Evolutionary conservation across 2,113 vertebrate genomes (phyloP).

Genomic region (Ammodytes dubius): DNA sequence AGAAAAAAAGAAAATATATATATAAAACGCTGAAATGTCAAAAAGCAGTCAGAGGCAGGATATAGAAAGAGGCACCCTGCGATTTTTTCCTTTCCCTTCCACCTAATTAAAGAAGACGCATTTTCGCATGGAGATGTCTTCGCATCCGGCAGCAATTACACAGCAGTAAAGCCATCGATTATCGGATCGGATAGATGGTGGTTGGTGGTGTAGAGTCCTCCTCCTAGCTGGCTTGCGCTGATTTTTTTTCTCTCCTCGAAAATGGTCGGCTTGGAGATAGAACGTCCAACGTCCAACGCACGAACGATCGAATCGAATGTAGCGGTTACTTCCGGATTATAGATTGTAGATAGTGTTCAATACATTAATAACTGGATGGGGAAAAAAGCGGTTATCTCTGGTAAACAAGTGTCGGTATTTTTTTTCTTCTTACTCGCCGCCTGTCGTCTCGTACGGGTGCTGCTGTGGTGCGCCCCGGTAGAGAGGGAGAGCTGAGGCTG

Average conservation of each 20-base stretch:
- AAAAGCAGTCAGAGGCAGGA: conserved; percentile 1
- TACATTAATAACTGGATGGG: neutral
- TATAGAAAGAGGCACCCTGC: conserved; percentile 36
- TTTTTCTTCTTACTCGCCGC: neutral
- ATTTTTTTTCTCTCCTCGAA: conserved; percentile 73
- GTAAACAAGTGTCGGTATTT: conserved; percentile 39
- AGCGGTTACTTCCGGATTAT: conserved; percentile 86
- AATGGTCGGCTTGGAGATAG: conserved; percentile 83
- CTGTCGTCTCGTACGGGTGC: conserved; percentile 22
- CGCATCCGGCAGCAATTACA: conserved; percentile 51
- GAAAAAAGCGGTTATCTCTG: conserved; percentile 34
- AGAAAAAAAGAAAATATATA: neutral
- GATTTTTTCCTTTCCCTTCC: conserved; percentile 1
- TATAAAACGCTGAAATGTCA: conserved; percentile 18
- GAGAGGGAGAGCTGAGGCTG: conserved; percentile 43
- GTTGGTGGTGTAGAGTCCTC: conserved; percentile 57
- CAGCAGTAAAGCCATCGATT: conserved; percentile 62
- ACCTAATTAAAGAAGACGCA: conserved; percentile 10
- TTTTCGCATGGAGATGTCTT: conserved; percentile 53
- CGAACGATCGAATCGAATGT: conserved; percentile 62
- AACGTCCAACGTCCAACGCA: conserved; percentile 32
- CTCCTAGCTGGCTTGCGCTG: conserved; percentile 51
- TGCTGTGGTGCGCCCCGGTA: neutral
- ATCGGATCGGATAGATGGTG: conserved; percentile 67
- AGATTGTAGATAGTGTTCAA: neutral